Evolutionary conservation across 1,140 invertebrate genomes (phyloP).

Genomic region (Thaumatotibia leucotreta): DNA sequence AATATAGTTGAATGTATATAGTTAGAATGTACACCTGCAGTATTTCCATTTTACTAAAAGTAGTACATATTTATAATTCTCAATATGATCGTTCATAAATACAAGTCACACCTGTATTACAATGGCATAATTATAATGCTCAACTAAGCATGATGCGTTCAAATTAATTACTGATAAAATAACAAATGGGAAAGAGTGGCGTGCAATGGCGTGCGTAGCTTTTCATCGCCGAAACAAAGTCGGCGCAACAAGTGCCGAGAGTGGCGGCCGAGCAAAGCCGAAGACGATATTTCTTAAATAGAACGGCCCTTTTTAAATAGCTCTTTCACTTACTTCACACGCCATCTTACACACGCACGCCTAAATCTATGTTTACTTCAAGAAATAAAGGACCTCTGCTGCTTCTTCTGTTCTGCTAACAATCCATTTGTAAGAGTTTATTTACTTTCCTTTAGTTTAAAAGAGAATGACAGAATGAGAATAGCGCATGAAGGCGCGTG

Average conservation of each 20-base stretch:
- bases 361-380: not conserved
- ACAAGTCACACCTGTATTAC: not conserved
- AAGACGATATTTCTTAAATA: slow-evolving; percentile 37
- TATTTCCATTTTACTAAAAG: too few species aligned
- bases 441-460: slow-evolving; percentile 70
- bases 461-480: slow-evolving; percentile 34
- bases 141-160: slow-evolving; percentile 37
- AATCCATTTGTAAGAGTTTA: slow-evolving; percentile 65
- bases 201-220: slow-evolving; percentile 64
- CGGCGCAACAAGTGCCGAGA: slow-evolving; percentile 70
- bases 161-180: slow-evolving; percentile 56
- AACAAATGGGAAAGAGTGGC: slow-evolving; percentile 45
- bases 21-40: too few species aligned
- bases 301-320: slow-evolving; percentile 9
- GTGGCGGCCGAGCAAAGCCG: slow-evolving; percentile 40
- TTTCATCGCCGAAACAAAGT: slow-evolving; percentile 67
- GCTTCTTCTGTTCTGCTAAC: slow-evolving; percentile 40
- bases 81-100: not conserved
- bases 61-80: too few species aligned
- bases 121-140: slow-evolving; percentile 11
- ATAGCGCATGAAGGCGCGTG: slow-evolving; percentile 39
- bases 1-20: too few species aligned
- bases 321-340: not conserved
- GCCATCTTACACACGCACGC: not conserved
- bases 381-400: slow-evolving; percentile 18